Evolutionary conservation across 64 coral and sea anemone genomes (phyloP).

Genomic region (Montipora cactus): DNA sequence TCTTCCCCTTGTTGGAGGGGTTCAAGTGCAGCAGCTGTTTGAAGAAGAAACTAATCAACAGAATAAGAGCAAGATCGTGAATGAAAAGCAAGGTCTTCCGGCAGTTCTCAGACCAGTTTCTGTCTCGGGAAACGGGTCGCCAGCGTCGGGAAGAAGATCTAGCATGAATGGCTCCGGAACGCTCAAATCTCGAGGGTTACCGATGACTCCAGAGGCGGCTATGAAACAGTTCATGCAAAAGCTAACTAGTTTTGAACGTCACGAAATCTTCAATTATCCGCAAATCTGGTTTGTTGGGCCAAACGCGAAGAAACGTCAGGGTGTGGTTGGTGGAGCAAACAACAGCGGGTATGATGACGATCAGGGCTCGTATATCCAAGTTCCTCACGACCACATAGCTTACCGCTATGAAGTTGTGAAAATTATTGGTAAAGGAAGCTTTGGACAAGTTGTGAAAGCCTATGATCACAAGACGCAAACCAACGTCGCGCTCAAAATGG

Average conservation of each 20-base stretch:
- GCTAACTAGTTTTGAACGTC: slow-evolving; percentile 96
- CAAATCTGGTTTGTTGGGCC: slow-evolving; percentile 98
- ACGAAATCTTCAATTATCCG: slow-evolving; percentile 99
- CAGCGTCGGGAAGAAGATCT: slow-evolving; percentile 73
- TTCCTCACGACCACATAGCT: slow-evolving; percentile 98
- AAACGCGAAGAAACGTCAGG: slow-evolving; percentile 98
- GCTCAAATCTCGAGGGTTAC: slow-evolving; percentile 83
- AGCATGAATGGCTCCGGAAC: slow-evolving; percentile 77
- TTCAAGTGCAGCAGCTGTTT: slow-evolving; percentile 99
- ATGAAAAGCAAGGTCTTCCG: slow-evolving; percentile 87
- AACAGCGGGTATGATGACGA: slow-evolving; percentile 99
- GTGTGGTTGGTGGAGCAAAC: slow-evolving; percentile 98
- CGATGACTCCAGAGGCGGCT: slow-evolving; percentile 87
- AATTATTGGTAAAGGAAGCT: slow-evolving; percentile 98
- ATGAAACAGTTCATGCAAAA: slow-evolving; percentile 99
- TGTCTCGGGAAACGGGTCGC: slow-evolving; percentile 70
- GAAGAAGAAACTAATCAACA: slow-evolving; percentile 99
- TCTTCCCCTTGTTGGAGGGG: slow-evolving; percentile 77
- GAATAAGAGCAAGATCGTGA: slow-evolving; percentile 75
- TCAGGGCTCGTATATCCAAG: slow-evolving; percentile 99
- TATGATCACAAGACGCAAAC: slow-evolving; percentile 99
- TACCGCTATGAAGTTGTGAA: slow-evolving; percentile 99
- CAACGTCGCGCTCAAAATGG: slow-evolving; percentile 97
- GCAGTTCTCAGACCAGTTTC: slow-evolving; percentile 76
- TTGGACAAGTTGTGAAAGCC: slow-evolving; percentile 98